phyloP scores from a whole-genome alignment of 2,888 invertebrate genomes.

The Lasioglossum villosulum region DNA sequence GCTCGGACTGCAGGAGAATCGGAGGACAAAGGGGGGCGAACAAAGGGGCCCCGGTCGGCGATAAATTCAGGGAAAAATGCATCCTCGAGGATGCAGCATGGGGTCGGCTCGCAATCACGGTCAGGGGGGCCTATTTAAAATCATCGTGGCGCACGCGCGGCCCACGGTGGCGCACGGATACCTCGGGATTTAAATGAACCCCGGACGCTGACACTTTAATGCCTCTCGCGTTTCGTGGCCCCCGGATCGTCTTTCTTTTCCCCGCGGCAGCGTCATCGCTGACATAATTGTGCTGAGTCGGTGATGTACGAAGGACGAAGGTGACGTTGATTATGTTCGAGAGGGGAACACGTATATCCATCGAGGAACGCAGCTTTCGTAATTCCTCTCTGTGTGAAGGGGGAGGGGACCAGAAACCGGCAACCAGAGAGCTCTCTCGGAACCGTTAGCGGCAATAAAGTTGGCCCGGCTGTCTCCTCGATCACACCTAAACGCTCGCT shows the following conservation, averaged over 20 bases:
- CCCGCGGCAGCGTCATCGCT: conserved; percentile 63
- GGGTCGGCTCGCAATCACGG: not conserved
- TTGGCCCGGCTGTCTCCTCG: conserved; percentile 55
- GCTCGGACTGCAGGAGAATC: not conserved
- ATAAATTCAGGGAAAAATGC: conserved; percentile 7
- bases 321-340: conserved; percentile 69
- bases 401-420: not conserved
- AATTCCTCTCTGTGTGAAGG: conserved; percentile 35
- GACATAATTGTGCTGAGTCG: conserved; percentile 70
- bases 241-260: conserved; percentile 42
- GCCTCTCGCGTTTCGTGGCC: conserved; percentile 55
- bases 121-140: conserved; percentile 31
- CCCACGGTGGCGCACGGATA: conserved; percentile 49
- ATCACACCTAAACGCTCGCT: conserved; percentile 57
- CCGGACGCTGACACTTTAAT: conserved; percentile 73
- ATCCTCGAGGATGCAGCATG: not conserved
- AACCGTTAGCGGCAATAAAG: conserved; percentile 67
- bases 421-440: conserved; percentile 15
- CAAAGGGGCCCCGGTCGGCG: not conserved
- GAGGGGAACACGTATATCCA: conserved; percentile 61
- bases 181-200: conserved; percentile 71
- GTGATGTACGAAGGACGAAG: conserved; percentile 69
- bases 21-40: not conserved
- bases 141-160: conserved; percentile 24
- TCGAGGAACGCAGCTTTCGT: conserved; percentile 59